Evolutionary conservation across 2,888 invertebrate species (phyloP), one percentile per base, ranked within the genome.

Genomic region (Gymnocheta viridis): DNA sequence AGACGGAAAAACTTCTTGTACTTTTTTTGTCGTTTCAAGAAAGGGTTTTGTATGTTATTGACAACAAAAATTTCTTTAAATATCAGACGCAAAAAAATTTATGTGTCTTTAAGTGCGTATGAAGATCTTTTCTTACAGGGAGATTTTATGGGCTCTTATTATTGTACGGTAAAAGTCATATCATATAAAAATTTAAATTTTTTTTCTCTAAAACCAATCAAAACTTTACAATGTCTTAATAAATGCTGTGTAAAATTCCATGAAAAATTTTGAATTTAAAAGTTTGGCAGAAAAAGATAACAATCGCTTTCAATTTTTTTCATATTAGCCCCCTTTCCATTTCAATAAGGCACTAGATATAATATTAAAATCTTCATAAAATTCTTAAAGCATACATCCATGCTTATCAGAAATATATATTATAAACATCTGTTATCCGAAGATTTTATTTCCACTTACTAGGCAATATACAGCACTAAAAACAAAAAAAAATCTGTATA

Each of bases 341-440:
- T 69, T 58, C 12, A 62, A 12, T 17, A 44, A 41, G 29, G 56
- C 35, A 22, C 29, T 29, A 7, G 5, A 32, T 32, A 32, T 62
- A 19, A 19, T 60, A 7, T 22, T n/a, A 49, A 51, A 60, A 58
- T 58, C 19, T 69, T 38, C 69, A 69, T 76, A 19, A 56, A 76
- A 56, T 38, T 58, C 32, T n/a, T 60, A 49, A 7, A 0, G 19
- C 49, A 49, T 60, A 60, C 67, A 60, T 49, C 35, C 19, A 72
- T 27, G 3, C 44, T 60, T 47, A 56, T 54, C 35, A n/a, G 35
- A 6, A 38, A 58, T 35, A 78, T 32, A 66, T 72, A 58, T 60
- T 54, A 54, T 74, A 74, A 81, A 69, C 81, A 81, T 81, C 81
- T 81, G 81, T 81, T 81, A 81, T 74, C 74, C 74, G 14, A 62